phyloP scores from a whole-genome alignment of 1,140 invertebrate species.

The Euborellia annulipes region DNA sequence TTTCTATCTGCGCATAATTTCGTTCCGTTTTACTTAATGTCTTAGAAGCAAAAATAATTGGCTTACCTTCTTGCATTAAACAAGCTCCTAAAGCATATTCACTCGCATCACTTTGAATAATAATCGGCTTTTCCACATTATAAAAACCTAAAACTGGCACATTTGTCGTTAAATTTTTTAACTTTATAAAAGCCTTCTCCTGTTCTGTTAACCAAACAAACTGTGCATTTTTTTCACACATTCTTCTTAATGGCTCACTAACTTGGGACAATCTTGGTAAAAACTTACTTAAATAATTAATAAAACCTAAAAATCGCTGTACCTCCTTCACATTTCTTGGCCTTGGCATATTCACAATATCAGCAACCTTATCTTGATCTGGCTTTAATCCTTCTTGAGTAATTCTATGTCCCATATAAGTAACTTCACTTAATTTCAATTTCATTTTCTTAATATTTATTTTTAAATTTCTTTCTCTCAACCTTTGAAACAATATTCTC shows the following conservation, averaged over 20 bases:
- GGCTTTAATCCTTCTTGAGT: slow-evolving; percentile 21
- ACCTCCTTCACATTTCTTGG: slow-evolving; percentile 12
- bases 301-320: slow-evolving; percentile 10
- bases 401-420: slow-evolving; percentile 25
- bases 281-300: slow-evolving; percentile 10
- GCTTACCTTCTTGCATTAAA: slow-evolving; percentile 25
- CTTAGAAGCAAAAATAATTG: slow-evolving; percentile 24
- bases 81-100: slow-evolving; percentile 25
- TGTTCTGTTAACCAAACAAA: slow-evolving; percentile 8
- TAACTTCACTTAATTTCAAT: slow-evolving; percentile 14
- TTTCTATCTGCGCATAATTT: slow-evolving; percentile 30
- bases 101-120: slow-evolving; percentile 24
- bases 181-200: neutral
- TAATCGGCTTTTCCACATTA: slow-evolving; percentile 18
- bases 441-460: slow-evolving; percentile 20
- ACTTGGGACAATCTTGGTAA: slow-evolving; percentile 5
- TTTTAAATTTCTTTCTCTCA: slow-evolving; percentile 16
- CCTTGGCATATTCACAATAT: slow-evolving; percentile 19
- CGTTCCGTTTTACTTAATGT: slow-evolving; percentile 21
- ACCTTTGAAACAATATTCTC: slow-evolving; percentile 12
- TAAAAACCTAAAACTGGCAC: slow-evolving; percentile 11
- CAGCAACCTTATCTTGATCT: slow-evolving; percentile 19
- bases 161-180: neutral
- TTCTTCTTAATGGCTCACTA: neutral
- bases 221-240: neutral